Conservation (phyloP, 2,113 vertebrate genomes). For the Orcinus orca region DNA sequence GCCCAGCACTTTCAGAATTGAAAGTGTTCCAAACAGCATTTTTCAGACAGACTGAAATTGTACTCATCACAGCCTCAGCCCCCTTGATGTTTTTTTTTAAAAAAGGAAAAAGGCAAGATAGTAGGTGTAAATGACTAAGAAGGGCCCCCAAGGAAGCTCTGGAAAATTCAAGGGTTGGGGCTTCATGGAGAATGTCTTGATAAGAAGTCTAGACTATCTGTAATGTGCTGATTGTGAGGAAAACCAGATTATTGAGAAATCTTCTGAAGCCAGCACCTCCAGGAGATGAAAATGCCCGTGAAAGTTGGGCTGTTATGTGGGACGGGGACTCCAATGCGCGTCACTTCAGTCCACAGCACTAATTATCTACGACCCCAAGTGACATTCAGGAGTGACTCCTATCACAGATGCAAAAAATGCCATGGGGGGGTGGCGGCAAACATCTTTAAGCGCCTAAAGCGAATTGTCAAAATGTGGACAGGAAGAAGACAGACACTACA, state of each 20-base stretch:
- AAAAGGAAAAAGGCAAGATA: slow-evolving; percentile 11
- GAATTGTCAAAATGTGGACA: neutral
- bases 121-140: slow-evolving; percentile 43
- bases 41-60: slow-evolving; percentile 38
- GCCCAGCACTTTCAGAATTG: neutral
- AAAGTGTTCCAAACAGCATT: neutral
- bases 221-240: slow-evolving; percentile 50
- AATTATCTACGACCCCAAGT: slow-evolving; percentile 36
- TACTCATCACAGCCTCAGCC: neutral
- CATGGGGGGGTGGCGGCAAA: neutral
- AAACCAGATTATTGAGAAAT: slow-evolving; percentile 61
- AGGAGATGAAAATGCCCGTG: neutral
- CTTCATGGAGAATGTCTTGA: neutral
- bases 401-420: neutral
- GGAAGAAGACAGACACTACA: neutral
- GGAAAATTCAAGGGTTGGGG: neutral
- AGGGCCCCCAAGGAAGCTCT: neutral
- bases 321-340: neutral
- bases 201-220: slow-evolving; percentile 63
- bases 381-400: slow-evolving; percentile 39
- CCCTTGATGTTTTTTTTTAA: neutral
- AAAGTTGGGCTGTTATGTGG: neutral
- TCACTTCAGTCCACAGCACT: neutral
- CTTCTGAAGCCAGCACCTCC: neutral
- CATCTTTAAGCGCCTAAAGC: neutral